phyloP scores from a whole-genome alignment of 2,797 vertebrate genomes.

The Octomys mimax region DNA sequence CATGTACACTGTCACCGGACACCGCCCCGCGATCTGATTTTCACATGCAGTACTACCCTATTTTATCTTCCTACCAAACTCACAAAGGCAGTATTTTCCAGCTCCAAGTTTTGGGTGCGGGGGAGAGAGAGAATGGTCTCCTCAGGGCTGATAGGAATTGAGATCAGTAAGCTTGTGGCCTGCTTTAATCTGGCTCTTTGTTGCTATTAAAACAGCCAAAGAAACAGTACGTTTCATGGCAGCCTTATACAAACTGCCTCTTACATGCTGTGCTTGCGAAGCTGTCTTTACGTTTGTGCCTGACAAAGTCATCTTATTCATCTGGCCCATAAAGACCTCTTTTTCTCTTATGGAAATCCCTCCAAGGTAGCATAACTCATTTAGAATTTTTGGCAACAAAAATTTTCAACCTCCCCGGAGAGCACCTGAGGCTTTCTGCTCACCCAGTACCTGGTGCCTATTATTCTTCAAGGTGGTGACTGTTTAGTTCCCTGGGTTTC shows the following conservation, averaged over 20 bases:
- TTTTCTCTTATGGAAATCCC: neutral
- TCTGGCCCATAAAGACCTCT: neutral
- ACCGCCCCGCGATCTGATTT: neutral
- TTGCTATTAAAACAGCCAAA: conserved; percentile 48
- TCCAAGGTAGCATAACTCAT: neutral
- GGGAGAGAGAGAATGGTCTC: neutral
- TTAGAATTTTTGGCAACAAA: conserved; percentile 45
- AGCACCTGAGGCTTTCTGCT: neutral
- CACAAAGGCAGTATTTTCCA: neutral
- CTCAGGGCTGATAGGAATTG: neutral
- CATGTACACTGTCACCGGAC: neutral
- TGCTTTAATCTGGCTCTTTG: conserved; percentile 16
- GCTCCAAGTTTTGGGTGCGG: neutral
- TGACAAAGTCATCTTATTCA: neutral
- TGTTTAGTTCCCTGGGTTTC: conserved; percentile 33
- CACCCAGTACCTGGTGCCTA: neutral
- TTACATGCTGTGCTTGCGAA: neutral
- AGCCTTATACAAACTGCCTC: neutral
- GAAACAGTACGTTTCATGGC: neutral
- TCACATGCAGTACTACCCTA: neutral
- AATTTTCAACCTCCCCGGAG: neutral
- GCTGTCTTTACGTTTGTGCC: neutral
- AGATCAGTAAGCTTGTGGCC: neutral
- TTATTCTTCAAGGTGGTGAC: neutral
- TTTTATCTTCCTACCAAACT: neutral